These are phyloP conservation scores for Mystacornis crossleyi DNA, from an alignment of 2,113 vertebrate genomes.

Conservation along the genomic window DNA sequence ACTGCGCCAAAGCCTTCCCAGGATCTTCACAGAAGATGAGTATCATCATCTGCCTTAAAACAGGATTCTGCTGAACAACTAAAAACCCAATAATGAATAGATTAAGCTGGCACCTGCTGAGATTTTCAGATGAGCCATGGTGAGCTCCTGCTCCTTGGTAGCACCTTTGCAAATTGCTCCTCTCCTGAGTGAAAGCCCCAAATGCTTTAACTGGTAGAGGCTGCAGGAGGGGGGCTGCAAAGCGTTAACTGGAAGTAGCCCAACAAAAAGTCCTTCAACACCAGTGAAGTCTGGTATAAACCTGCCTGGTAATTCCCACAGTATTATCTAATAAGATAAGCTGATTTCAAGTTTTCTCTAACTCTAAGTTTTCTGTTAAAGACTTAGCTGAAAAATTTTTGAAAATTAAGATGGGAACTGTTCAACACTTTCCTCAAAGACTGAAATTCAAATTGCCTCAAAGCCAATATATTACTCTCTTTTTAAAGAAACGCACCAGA, in stretches of 20 bases:
- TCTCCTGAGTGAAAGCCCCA: not conserved
- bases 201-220: not conserved
- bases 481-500: not conserved
- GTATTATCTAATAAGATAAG: not conserved
- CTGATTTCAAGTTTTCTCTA: not conserved
- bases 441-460: not conserved
- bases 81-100: not conserved
- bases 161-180: not conserved
- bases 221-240: not conserved
- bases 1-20: not conserved
- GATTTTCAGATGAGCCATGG: not conserved
- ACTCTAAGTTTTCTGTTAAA: not conserved
- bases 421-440: not conserved
- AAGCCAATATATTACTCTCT: not conserved
- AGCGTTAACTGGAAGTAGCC: not conserved
- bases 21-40: not conserved
- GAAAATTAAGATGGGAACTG: not conserved
- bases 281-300: not conserved
- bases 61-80: rapidly evolving
- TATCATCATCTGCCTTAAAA: not conserved
- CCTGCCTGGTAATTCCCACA: not conserved
- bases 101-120: not conserved
- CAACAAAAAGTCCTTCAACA: not conserved
- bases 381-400: not conserved
- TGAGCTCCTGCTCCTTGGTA: not conserved